Percentiles rank a stretch among this genome's conserved stretches.
Conservation (phyloP, 2,797 vertebrate species). For the Pantherophis alleghaniensis region DNA sequence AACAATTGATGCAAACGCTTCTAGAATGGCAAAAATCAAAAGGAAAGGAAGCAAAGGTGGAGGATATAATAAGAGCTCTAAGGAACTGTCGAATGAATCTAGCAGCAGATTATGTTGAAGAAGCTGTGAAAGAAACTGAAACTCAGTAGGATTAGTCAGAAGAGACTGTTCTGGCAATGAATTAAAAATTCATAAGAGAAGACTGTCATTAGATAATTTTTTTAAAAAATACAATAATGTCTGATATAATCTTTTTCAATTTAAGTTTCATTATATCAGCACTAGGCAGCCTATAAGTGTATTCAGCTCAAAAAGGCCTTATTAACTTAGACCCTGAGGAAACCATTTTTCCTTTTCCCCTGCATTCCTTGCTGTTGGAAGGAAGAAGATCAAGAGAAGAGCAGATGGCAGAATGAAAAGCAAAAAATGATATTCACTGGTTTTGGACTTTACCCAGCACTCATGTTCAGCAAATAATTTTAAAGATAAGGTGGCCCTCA, state of each 20-base stretch:
- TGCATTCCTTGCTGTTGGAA: background rate
- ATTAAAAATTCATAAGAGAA: background rate
- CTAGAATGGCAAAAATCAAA: slow-evolving; percentile 74
- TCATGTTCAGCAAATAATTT: background rate
- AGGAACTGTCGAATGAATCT: slow-evolving; percentile 74
- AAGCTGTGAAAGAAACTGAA: background rate
- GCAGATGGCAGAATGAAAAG: background rate
- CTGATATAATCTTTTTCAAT: background rate
- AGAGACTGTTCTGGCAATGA: background rate
- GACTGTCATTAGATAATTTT: background rate
- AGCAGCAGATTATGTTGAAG: slow-evolving; percentile 78
- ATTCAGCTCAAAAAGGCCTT: background rate
- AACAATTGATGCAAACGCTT: slow-evolving; percentile 74
- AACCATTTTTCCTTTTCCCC: background rate
- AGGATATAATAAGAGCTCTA: slow-evolving; percentile 74
- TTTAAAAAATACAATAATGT: background rate
- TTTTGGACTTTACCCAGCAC: background rate
- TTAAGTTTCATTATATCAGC: background rate
- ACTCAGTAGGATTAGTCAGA: background rate
- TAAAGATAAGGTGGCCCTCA: background rate
- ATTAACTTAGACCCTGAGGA: background rate
- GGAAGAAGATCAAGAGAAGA: background rate
- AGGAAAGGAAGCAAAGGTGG: slow-evolving; percentile 59
- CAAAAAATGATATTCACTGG: background rate
- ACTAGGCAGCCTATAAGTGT: background rate